These are phyloP conservation scores for Monochamus alternatus DNA, from an alignment of 2,888 invertebrate species.

Conservation along the genomic window DNA sequence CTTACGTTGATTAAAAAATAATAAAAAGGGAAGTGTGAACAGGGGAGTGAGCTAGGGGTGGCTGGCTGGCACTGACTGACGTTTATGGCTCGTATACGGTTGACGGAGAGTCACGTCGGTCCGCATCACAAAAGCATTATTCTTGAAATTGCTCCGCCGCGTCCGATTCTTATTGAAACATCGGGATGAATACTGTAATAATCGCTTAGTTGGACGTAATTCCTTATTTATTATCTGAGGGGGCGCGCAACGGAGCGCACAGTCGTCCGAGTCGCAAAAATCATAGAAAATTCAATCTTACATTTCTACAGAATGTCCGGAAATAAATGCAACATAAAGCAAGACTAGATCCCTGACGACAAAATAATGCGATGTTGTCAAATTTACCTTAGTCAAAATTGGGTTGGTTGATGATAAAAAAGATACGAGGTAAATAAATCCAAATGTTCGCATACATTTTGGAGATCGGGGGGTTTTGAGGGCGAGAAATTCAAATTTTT, in stretches of 20 bases:
- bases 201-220: constrained; percentile 55
- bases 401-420: no score
- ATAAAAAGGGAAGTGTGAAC: constrained; percentile 62
- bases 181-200: constrained; percentile 52
- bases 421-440: no score
- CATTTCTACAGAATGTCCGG: no score
- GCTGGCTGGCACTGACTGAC: constrained; percentile 44
- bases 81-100: constrained; percentile 44
- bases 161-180: constrained; percentile 58
- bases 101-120: constrained; percentile 46
- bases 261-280: not conserved
- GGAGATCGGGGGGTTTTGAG: no score
- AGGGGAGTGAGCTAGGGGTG: constrained; percentile 42
- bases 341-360: no score
- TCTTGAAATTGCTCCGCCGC: constrained; percentile 45
- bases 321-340: no score
- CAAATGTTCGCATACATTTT: no score
- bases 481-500: no score
- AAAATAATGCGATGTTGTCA: no score
- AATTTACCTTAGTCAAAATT: no score
- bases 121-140: constrained; percentile 48
- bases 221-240: constrained; percentile 48
- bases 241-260: constrained; percentile 35
- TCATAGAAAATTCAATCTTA: no score
- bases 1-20: constrained; percentile 65